Conservation (phyloP, 2,113 vertebrate species). For the Lycocorax pyrrhopterus region DNA sequence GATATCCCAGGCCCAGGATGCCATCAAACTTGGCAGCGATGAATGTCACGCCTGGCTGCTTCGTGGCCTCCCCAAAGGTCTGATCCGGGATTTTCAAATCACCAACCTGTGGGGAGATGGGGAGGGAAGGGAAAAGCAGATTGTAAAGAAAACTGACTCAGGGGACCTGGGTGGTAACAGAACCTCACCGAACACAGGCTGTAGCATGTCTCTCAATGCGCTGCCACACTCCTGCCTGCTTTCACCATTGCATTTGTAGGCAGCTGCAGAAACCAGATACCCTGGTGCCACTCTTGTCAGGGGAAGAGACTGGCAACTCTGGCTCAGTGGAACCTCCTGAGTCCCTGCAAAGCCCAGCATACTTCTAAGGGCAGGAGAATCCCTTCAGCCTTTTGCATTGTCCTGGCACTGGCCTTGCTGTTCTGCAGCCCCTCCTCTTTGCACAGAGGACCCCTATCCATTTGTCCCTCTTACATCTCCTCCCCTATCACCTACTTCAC, state of each 20-base stretch:
- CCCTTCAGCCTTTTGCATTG: neutral
- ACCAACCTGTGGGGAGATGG: slow-evolving; percentile 51
- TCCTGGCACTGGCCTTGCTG: neutral
- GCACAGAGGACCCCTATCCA: neutral
- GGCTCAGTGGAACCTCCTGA: neutral
- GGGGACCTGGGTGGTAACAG: rapidly evolving
- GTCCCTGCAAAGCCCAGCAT: neutral
- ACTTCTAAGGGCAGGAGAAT: neutral
- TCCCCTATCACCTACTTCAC: neutral
- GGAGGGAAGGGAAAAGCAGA: neutral
- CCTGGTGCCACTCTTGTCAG: neutral
- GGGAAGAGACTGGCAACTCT: neutral
- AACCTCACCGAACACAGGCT: neutral
- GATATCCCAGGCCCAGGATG: slow-evolving; percentile 92
- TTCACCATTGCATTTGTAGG: neutral
- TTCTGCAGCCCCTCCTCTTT: neutral
- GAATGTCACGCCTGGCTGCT: slow-evolving; percentile 89
- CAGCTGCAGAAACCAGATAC: neutral
- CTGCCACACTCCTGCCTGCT: neutral
- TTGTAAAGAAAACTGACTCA: neutral
- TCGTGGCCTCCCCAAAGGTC: slow-evolving; percentile 88
- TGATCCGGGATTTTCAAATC: slow-evolving; percentile 75
- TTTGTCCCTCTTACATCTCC: neutral
- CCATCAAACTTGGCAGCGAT: slow-evolving; percentile 93
- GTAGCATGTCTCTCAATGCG: rapidly evolving